Evolutionary conservation across 1,140 invertebrate species (phyloP).

Genomic region (Pseudomyrmex sp.): DNA sequence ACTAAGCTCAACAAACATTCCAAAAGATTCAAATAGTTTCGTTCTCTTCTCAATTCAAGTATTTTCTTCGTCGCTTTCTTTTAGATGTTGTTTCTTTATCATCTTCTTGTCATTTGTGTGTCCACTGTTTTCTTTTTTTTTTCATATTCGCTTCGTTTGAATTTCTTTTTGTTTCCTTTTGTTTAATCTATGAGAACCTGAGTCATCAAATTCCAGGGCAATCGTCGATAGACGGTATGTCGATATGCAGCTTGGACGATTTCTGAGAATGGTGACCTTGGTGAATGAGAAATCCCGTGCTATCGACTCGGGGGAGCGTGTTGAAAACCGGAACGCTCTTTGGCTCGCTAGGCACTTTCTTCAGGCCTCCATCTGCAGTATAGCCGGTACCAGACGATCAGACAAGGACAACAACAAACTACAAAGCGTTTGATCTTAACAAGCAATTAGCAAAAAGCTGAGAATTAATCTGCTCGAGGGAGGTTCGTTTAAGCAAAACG

Average conservation of each 20-base stretch:
- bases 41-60: not conserved
- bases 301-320: constrained; percentile 68
- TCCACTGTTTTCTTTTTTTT: not conserved
- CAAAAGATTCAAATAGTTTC: not conserved
- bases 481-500: not conserved
- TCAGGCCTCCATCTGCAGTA: constrained; percentile 78
- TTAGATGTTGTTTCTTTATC: not conserved
- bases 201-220: constrained; percentile 67
- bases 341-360: constrained; percentile 78
- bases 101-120: not conserved
- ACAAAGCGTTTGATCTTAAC: not conserved
- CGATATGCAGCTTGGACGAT: constrained; percentile 76
- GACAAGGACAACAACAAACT: constrained; percentile 58
- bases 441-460: constrained; percentile 6
- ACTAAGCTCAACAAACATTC: constrained; percentile 20
- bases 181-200: not conserved
- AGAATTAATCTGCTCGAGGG: not conserved
- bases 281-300: constrained; percentile 69
- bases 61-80: not conserved
- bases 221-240: constrained; percentile 81
- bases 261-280: constrained; percentile 70
- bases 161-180: not conserved
- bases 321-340: constrained; percentile 73
- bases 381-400: constrained; percentile 75
- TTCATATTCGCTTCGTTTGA: not conserved